Evolutionary conservation across 2,888 invertebrate species (phyloP).

Genomic region (Asteroscopus sphinx): DNA sequence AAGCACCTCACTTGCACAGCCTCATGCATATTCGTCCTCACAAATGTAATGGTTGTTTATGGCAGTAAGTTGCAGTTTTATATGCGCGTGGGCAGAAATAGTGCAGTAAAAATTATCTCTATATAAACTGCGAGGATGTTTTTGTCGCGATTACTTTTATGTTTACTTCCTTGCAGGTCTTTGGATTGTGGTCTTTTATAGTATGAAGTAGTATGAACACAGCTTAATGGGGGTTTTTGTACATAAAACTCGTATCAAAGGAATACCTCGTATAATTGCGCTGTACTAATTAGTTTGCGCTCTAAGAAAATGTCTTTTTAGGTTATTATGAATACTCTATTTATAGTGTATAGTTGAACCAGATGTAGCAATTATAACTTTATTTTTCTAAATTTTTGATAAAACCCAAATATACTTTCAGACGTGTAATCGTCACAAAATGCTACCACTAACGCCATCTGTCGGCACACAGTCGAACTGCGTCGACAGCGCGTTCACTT

Average conservation of each 20-base stretch:
- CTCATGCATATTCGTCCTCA: constrained; percentile 40
- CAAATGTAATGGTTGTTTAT: constrained; percentile 57
- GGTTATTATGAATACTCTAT: too few species aligned
- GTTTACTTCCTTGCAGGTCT: constrained; percentile 22
- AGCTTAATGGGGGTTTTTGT: too few species aligned
- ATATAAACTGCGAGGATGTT: constrained; percentile 34
- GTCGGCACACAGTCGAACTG: constrained; percentile 60
- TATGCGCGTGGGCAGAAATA: constrained; percentile 44
- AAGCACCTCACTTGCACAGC: constrained; percentile 46
- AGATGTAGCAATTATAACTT: too few species aligned
- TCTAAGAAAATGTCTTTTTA: too few species aligned
- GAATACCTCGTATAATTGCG: too few species aligned
- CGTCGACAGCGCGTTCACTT: constrained; percentile 57
- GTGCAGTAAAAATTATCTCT: constrained; percentile 50
- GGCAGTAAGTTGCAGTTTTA: constrained; percentile 56
- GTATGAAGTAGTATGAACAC: too few species aligned
- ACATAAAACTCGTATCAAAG: too few species aligned
- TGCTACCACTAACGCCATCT: constrained; percentile 76
- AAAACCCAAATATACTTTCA: neutral
- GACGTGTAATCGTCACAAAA: neutral
- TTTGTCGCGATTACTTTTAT: constrained; percentile 41
- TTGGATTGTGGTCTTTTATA: constrained; percentile 11
- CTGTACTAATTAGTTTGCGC: too few species aligned
- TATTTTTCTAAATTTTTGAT: too few species aligned
- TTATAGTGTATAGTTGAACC: neutral